Percentiles rank a stretch among this genome's conserved stretches.
Conservation (phyloP, 2,113 vertebrate genomes). For the Odontesthes bonariensis region DNA sequence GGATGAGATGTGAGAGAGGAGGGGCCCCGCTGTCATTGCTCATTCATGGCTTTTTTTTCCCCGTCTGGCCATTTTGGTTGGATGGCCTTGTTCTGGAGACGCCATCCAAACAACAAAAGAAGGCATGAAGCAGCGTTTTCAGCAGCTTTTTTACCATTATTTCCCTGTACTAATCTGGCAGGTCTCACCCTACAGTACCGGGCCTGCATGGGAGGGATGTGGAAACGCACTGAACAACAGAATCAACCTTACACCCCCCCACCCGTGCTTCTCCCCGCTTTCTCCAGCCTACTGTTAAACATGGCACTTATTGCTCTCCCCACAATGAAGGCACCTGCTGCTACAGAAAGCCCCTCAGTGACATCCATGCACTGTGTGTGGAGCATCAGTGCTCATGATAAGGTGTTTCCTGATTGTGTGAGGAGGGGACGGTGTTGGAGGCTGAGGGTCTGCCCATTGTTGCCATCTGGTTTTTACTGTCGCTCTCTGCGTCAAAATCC, state of each 20-base stretch:
- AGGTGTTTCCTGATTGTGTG: neutral
- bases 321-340: conserved; percentile 34
- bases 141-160: conserved; percentile 2
- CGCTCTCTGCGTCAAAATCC: conserved; percentile 70
- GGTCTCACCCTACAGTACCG: neutral
- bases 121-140: conserved; percentile 10
- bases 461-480: conserved; percentile 55
- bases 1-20: conserved; percentile 38
- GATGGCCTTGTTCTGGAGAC: conserved; percentile 54
- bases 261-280: neutral
- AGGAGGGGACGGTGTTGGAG: neutral
- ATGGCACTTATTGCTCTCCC: conserved; percentile 31
- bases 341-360: conserved; percentile 5
- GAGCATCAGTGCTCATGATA: neutral
- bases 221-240: conserved; percentile 51
- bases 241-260: conserved; percentile 44
- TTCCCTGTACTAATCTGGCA: conserved; percentile 7
- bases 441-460: conserved; percentile 61
- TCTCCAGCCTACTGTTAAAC: conserved; percentile 30
- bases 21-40: conserved; percentile 64
- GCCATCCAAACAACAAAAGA: conserved; percentile 55
- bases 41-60: conserved; percentile 70
- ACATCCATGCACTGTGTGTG: neutral
- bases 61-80: conserved; percentile 71
- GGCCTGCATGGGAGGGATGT: neutral